Evolutionary conservation across 2,113 vertebrate species (phyloP), one percentile per base, ranked within the genome.

Genomic region (Phrynosoma blainvillii): DNA sequence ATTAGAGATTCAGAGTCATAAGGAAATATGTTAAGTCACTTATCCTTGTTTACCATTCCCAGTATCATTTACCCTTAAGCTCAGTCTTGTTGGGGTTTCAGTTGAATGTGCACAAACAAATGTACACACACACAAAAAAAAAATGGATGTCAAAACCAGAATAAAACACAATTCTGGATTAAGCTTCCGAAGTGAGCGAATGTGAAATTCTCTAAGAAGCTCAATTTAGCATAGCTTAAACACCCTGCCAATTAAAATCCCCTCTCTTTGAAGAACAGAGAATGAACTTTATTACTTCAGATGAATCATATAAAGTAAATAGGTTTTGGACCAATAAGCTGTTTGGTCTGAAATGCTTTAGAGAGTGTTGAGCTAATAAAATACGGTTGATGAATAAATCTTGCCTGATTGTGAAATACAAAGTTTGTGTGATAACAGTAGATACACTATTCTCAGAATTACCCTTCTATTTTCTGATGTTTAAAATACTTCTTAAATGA

Each of bases 401-500:
- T 89, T 5, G 32, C 16, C 86, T 0, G 0, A 76, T 84, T 93
- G 86, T 79, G 88, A 86, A 85, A 88, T 86, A n/a, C 76, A 42
- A 93, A 82, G 42, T 36, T 32, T 47, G 21, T 86, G 11, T 54
- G 56, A 77, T 92, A 79, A 90, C 86, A 91, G 30, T 3, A 11
- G 10, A 88, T 78, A 70, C 59, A 65, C 14, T 40, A 54, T 81
- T 92, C 2, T 81, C 32, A 30, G 68, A 54, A 87, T 83, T 91
- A 21, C 0, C 6, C 81, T 68, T 85, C 13, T 4, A 87, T 80
- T 84, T 84, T 73, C 86, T 86, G 23, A 91, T 84, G n/a, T 88
- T 94, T 89, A 78, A 85, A 93, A 92, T 83, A 77, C 74, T 18
- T 20, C 47, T 88, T 36, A 52, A 56, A 83, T 76, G 76, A 92